Conservation (phyloP, 2,113 vertebrate genomes). For the Nymphicus hollandicus region DNA sequence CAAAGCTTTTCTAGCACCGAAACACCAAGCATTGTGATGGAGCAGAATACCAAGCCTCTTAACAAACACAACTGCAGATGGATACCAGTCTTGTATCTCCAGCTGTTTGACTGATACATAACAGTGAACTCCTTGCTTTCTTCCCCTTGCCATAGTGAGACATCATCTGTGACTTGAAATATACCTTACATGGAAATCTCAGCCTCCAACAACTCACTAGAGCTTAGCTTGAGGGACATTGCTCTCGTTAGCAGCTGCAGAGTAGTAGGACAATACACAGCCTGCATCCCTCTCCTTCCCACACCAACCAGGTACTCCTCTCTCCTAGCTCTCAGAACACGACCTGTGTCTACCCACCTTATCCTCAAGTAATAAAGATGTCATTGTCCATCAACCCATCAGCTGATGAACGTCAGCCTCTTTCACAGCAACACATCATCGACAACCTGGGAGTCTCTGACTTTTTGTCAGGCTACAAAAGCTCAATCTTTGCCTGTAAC, state of each 20-base stretch:
- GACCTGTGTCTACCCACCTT: background rate
- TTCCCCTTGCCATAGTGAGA: background rate
- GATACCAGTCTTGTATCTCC: background rate
- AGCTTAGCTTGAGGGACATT: background rate
- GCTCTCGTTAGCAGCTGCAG: background rate
- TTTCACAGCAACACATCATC: background rate
- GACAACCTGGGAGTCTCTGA: background rate
- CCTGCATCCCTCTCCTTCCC: background rate
- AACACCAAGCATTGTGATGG: background rate
- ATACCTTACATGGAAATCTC: background rate
- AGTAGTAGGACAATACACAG: background rate
- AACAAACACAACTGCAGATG: background rate
- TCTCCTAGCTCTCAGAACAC: background rate
- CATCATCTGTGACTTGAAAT: background rate
- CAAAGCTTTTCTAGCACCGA: background rate
- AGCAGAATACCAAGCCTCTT: background rate
- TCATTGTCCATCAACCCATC: background rate
- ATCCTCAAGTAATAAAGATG: background rate
- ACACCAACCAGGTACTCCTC: background rate
- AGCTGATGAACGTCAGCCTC: background rate
- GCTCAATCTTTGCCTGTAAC: background rate
- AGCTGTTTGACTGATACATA: background rate
- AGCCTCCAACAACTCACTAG: background rate
- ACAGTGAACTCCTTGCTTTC: background rate
- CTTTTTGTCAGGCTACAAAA: background rate